Conservation (phyloP, 2,888 invertebrate species). For the Lagria hirta region DNA sequence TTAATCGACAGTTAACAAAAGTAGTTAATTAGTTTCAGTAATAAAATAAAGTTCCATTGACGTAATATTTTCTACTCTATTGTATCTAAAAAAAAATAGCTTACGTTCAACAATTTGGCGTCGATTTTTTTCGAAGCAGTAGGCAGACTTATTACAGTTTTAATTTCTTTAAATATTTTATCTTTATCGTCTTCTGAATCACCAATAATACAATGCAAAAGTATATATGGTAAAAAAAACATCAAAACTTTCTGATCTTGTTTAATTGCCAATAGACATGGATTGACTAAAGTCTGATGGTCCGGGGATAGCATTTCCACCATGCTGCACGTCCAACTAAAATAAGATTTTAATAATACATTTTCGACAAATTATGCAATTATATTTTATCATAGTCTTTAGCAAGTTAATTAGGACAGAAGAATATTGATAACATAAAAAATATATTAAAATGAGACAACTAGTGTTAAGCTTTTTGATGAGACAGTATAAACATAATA, state of each 20-base stretch:
- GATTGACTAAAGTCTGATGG: slow-evolving; percentile 63
- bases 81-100: neutral
- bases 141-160: slow-evolving; percentile 56
- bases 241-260: slow-evolving; percentile 71
- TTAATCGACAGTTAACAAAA: no score
- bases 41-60: no score
- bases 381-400: no score
- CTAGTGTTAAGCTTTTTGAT: no score
- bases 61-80: neutral
- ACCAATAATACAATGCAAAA: slow-evolving; percentile 65
- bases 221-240: slow-evolving; percentile 73
- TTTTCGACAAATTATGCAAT: no score
- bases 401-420: no score
- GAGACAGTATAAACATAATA: no score
- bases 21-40: no score
- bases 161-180: slow-evolving; percentile 59
- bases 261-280: slow-evolving; percentile 74
- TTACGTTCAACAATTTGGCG: slow-evolving; percentile 31
- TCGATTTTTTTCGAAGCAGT: slow-evolving; percentile 35
- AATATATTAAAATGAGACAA: no score
- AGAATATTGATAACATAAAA: no score
- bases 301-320: slow-evolving; percentile 64
- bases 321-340: slow-evolving; percentile 71
- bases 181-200: slow-evolving; percentile 51
- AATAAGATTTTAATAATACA: no score